phyloP scores from a whole-genome alignment of 2,888 invertebrate genomes.

The Ethmia dodecea region DNA sequence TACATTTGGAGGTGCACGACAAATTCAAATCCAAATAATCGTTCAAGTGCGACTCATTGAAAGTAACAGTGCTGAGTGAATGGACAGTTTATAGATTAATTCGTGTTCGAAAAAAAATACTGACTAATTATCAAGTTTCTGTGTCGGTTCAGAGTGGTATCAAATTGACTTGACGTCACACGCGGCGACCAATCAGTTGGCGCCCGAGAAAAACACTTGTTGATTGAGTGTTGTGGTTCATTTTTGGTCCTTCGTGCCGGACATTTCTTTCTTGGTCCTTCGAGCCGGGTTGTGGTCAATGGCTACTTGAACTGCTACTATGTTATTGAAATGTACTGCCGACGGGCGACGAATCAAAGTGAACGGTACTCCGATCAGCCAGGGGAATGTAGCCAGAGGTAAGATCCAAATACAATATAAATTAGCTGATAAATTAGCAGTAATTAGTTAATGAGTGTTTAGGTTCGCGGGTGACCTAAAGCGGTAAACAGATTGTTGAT shows the following conservation, averaged over 20 bases:
- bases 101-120: conserved; percentile 20
- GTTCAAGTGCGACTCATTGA: conserved; percentile 23
- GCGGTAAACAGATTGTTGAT: too few species aligned
- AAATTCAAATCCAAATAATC: conserved; percentile 15
- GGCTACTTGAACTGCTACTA: too few species aligned
- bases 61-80: conserved; percentile 40
- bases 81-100: conserved; percentile 17
- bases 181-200: conserved; percentile 55
- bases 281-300: too few species aligned
- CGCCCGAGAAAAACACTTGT: conserved; percentile 35
- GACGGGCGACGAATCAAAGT: conserved; percentile 73
- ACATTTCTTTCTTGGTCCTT: conserved; percentile 21
- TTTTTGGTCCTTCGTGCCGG: conserved; percentile 18
- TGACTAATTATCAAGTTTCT: conserved; percentile 23
- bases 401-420: too few species aligned
- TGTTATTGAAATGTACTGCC: conserved; percentile 72
- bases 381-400: conserved; percentile 71
- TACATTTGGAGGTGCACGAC: conserved; percentile 12
- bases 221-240: conserved; percentile 39
- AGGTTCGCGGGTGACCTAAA: too few species aligned
- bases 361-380: conserved; percentile 56
- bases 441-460: too few species aligned
- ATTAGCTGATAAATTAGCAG: too few species aligned
- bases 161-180: conserved; percentile 70
- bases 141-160: conserved; percentile 56